Evolutionary conservation across 1,140 invertebrate species (phyloP).

Genomic region (Bombus fervidus): DNA sequence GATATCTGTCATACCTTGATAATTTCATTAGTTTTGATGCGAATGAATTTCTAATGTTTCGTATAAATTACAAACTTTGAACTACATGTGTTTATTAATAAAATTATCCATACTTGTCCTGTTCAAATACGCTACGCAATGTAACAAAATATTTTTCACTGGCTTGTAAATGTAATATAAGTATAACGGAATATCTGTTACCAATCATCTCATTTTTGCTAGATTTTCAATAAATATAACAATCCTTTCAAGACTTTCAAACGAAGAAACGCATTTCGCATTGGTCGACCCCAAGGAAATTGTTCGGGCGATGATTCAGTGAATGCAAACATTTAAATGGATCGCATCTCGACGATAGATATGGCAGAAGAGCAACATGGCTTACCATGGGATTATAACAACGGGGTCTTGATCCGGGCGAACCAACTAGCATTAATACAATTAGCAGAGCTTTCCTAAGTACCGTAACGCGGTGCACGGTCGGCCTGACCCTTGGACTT

Average conservation of each 20-base stretch:
- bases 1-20: not conserved
- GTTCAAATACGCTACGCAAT: not conserved
- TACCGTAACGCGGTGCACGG: slow-evolving; percentile 70
- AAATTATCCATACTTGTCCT: not conserved
- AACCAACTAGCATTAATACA: slow-evolving; percentile 81
- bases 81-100: not conserved
- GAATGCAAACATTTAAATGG: slow-evolving; percentile 51
- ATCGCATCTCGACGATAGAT: slow-evolving; percentile 69
- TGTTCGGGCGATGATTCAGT: slow-evolving; percentile 1
- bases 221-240: not conserved
- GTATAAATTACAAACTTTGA: not conserved
- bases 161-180: not conserved
- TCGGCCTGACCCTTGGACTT: slow-evolving; percentile 73
- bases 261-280: not conserved
- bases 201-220: not conserved
- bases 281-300: slow-evolving; percentile 9
- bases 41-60: not conserved
- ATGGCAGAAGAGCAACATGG: slow-evolving; percentile 59
- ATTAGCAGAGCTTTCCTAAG: slow-evolving; percentile 80
- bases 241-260: not conserved
- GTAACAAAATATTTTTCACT: not conserved
- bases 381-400: slow-evolving; percentile 72
- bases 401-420: slow-evolving; percentile 70
- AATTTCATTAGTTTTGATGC: not conserved
- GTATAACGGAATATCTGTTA: not conserved